Evolutionary conservation across 2,888 invertebrate species (phyloP).

Genomic region (Sinopyrophorus schimmeli): DNA sequence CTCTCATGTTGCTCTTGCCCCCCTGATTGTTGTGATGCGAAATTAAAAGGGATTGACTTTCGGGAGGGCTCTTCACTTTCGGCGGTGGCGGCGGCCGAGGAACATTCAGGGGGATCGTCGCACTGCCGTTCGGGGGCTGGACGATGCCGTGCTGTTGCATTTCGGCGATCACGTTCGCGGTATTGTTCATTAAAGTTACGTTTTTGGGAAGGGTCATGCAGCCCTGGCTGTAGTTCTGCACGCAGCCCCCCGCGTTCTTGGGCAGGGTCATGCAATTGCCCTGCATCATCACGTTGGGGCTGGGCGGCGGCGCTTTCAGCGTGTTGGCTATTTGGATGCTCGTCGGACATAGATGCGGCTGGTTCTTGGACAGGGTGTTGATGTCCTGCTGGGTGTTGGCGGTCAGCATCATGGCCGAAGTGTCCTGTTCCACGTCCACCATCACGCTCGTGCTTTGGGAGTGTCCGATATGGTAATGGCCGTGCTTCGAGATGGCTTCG

Average conservation of each 20-base stretch:
- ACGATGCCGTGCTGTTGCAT: constrained; percentile 63
- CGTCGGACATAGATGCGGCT: constrained; percentile 59
- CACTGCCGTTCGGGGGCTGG: constrained; percentile 64
- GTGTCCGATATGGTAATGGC: constrained; percentile 77
- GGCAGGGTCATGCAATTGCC: constrained; percentile 56
- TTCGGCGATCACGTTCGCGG: constrained; percentile 60
- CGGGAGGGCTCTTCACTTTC: constrained; percentile 61
- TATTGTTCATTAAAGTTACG: constrained; percentile 57
- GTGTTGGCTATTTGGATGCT: constrained; percentile 56
- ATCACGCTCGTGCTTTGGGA: constrained; percentile 80
- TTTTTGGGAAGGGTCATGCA: constrained; percentile 66
- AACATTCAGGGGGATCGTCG: constrained; percentile 60
- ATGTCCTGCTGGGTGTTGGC: constrained; percentile 60
- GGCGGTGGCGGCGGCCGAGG: constrained; percentile 63
- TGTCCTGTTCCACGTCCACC: constrained; percentile 80
- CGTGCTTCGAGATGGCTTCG: constrained; percentile 79
- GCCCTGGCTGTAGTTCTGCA: constrained; percentile 41
- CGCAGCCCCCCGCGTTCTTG: constrained; percentile 57
- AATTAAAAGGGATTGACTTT: constrained; percentile 60
- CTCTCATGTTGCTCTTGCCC: constrained; percentile 61
- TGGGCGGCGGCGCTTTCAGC: constrained; percentile 65
- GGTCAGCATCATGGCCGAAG: constrained; percentile 63
- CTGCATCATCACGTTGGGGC: constrained; percentile 60
- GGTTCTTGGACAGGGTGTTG: constrained; percentile 60
- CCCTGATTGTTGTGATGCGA: constrained; percentile 53